Base-by-base conservation (phyloP, 2,113 vertebrate species). In the Larimichthys crocea region DNA sequence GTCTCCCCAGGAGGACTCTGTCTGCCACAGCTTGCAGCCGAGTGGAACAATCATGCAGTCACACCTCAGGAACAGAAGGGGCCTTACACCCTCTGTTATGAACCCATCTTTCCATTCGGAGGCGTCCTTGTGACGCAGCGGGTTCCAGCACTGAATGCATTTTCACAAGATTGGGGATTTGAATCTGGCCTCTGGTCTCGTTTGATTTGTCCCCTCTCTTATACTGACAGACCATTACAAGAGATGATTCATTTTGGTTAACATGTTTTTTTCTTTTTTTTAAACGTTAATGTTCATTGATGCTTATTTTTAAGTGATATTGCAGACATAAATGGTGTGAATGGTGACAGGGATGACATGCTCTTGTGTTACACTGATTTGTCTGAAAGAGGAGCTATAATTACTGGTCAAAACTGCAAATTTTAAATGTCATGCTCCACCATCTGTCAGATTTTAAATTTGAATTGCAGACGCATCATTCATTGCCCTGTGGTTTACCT, bases 41-140 rank as follows among this genome's bases (percentile, higher is more conserved):
- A 86, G 76, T 82, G 82, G 78, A 91, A 90, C 66, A 88, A 91
- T 92, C 88, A 86, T 26, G 69, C 80, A 83, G 84, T 88, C 88
- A 83, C 91, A 91, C 86, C 88, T 87, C 84, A 22, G 69, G 57
- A 89, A 73, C 84, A 87, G 83, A 74, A 82, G 63, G 84, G 74
- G 74, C 67, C 64, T 15, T 44, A 10, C 55, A 82, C 74, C 69
- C 79, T 56, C 62, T 5, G 60, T 52, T 65, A 42, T 35, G 62
- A 68, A 53, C 50, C 73, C 66, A 72, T 83, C 69, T 64, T 63
- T 81, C 64, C 67, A 50, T 42, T 44, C 3, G 0, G 53, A 81
- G 62, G 81, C n/a, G 71, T 88, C 82, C 86, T 76, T 26, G 80
- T 69, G 85, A 73, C 17, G 2, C 79, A 74, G 82, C 56, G n/a